A percentile compares a stretch with the other conserved stretches of the same genome.
These are phyloP conservation scores for Ornithorhynchus anatinus DNA, from an alignment of 2,113 vertebrate genomes.

Conservation along the genomic window DNA sequence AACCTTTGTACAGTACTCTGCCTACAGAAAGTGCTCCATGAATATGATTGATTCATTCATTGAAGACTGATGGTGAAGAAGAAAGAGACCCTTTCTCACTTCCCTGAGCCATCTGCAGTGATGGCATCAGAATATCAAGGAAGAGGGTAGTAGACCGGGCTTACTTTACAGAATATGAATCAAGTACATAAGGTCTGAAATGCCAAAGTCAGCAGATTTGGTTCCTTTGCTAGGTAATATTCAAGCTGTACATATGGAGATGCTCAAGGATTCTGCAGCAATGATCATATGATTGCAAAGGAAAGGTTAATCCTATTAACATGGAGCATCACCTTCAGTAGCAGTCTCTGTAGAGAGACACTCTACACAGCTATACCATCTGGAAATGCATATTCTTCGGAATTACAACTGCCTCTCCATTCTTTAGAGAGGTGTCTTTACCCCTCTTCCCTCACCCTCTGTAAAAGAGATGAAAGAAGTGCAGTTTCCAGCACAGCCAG, in stretches of 20 bases:
- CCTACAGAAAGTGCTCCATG: no score
- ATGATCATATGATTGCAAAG: not conserved
- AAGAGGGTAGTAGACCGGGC: no score
- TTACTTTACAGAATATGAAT: no score
- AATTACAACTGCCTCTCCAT: not conserved
- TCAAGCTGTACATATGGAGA: not conserved
- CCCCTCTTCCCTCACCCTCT: no score
- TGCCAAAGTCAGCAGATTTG: no score
- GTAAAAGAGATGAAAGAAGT: not conserved
- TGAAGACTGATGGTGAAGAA: not conserved
- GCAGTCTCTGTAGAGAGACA: not conserved
- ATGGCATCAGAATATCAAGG: not conserved
- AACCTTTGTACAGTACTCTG: no score
- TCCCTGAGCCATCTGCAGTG: not conserved
- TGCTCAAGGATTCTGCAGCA: not conserved
- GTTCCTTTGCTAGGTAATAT: no score
- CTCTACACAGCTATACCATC: not conserved
- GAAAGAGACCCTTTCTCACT: not conserved
- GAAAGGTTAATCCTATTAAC: conserved; percentile 1
- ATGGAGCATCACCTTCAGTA: not conserved
- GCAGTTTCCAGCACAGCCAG: no score
- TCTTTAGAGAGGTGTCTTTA: not conserved
- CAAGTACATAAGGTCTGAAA: no score
- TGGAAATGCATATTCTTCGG: not conserved
- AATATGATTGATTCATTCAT: no score